Evolutionary conservation across 2,113 vertebrate species (phyloP).

Genomic region (Aspiorhynchus laticeps): DNA sequence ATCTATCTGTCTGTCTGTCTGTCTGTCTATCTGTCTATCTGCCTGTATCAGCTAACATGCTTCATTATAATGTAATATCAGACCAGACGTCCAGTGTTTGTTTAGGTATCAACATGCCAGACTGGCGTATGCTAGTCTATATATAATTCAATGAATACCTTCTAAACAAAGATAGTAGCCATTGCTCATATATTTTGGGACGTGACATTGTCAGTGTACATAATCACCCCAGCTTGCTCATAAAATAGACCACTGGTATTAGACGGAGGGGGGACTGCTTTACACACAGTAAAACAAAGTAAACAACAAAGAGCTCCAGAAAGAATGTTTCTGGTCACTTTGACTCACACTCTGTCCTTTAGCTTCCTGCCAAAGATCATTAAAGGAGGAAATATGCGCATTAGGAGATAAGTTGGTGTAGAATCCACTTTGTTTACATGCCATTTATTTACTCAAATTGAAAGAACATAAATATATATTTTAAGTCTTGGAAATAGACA

Average conservation of each 20-base stretch:
- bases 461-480: background rate
- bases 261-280: background rate
- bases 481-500: background rate
- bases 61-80: background rate
- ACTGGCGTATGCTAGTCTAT: conserved; percentile 48
- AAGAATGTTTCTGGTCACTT: background rate
- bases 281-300: conserved; percentile 3
- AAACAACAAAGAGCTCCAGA: conserved; percentile 11
- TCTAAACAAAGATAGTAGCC: conserved; percentile 45
- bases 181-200: conserved; percentile 58
- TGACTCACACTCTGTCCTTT: background rate
- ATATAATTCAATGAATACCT: conserved; percentile 52
- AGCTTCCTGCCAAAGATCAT: background rate
- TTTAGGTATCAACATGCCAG: conserved; percentile 40
- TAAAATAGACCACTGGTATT: background rate
- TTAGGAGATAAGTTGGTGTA: background rate
- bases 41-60: no score
- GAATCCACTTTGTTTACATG: background rate
- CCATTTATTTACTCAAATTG: background rate
- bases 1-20: background rate
- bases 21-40: background rate
- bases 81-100: conserved; percentile 22
- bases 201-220: conserved; percentile 45
- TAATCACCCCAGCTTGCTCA: conserved; percentile 22
- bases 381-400: background rate